These are phyloP conservation scores for Orientallactaga sibirica DNA, from an alignment of 2,797 vertebrate genomes.

Conservation along the genomic window DNA sequence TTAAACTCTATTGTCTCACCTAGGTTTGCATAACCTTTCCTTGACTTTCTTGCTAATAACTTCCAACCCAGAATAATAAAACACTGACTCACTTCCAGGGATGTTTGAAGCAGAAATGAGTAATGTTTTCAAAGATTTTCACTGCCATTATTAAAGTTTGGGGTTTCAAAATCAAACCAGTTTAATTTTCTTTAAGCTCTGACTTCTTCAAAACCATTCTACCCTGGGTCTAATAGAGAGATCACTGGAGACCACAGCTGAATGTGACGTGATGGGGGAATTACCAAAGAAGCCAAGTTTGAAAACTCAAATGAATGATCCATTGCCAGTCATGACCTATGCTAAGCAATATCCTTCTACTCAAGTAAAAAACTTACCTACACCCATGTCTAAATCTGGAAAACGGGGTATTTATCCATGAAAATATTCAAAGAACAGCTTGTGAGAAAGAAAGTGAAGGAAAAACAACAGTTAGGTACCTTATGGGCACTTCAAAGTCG, in stretches of 20 bases:
- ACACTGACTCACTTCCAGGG: conserved; percentile 54
- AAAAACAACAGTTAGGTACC: conserved; percentile 33
- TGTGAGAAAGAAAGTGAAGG: conserved; percentile 58
- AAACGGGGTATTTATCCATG: neutral
- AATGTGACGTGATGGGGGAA: neutral
- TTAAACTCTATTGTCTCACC: conserved; percentile 39
- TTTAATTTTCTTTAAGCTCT: conserved; percentile 56
- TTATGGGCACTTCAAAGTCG: conserved; percentile 55
- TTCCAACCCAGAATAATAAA: conserved; percentile 47
- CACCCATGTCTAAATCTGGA: neutral
- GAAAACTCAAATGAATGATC: conserved; percentile 6
- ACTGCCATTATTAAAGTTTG: conserved; percentile 62
- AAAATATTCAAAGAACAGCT: conserved; percentile 7
- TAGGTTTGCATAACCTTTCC: neutral
- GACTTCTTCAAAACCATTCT: conserved; percentile 11
- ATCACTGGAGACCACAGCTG: conserved; percentile 5
- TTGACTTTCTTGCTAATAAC: conserved; percentile 23
- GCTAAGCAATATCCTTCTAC: neutral
- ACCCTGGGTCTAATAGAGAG: neutral
- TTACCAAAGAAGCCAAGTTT: conserved; percentile 9
- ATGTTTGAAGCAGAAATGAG: conserved; percentile 54
- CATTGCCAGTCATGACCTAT: neutral
- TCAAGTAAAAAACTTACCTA: neutral
- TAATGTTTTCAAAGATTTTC: conserved; percentile 68
- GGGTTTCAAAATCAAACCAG: conserved; percentile 63